Percentiles rank a stretch among this genome's conserved stretches.
phyloP scores from a whole-genome alignment of 2,797 vertebrate genomes.

The Syncerus caffer region DNA sequence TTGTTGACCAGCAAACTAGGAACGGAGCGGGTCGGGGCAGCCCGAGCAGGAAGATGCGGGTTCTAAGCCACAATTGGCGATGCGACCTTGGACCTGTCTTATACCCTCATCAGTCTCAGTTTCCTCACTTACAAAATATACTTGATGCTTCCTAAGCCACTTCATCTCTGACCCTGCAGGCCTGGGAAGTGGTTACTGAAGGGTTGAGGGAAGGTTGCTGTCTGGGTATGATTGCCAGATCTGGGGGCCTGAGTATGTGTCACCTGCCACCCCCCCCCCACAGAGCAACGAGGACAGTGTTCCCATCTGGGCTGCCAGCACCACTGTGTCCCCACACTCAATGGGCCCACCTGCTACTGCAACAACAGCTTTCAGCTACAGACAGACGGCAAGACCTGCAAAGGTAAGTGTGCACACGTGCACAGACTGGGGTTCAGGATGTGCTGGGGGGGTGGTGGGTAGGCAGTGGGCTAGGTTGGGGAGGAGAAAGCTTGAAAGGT shows the following conservation, averaged over 20 bases:
- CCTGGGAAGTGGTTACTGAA: neutral
- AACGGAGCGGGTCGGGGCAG: neutral
- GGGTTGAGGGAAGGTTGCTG: neutral
- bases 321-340: conserved; percentile 90
- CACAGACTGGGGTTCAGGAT: rapidly evolving
- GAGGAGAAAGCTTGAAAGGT: neutral
- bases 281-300: conserved; percentile 89
- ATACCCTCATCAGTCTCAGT: neutral
- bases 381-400: conserved; percentile 91
- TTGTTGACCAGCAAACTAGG: neutral
- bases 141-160: neutral
- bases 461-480: neutral
- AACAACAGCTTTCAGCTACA: conserved; percentile 90
- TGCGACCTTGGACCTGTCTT: neutral
- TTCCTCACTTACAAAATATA: neutral
- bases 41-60: neutral
- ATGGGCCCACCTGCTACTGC: conserved; percentile 93
- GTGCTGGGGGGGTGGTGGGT: no score
- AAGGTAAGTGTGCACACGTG: conserved; percentile 83
- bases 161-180: neutral
- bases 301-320: conserved; percentile 87
- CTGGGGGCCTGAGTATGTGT: conserved; percentile 13
- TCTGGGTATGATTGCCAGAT: neutral
- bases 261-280: neutral
- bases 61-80: neutral